Percentiles rank a stretch among this genome's conserved stretches.
Conservation (phyloP, 2,113 vertebrate genomes). For the Zapornia atra region DNA sequence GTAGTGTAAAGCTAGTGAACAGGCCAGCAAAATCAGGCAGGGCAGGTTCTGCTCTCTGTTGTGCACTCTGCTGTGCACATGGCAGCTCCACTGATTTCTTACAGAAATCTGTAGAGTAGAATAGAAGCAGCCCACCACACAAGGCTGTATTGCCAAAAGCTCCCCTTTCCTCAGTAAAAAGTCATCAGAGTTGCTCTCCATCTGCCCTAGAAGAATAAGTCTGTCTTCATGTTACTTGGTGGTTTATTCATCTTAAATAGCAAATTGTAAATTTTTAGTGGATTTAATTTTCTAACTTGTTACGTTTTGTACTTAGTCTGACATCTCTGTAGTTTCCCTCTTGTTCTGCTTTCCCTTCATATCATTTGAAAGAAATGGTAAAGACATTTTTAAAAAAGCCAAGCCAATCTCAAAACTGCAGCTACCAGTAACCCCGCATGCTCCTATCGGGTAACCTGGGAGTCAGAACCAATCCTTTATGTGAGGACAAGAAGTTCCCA, state of each 20-base stretch:
- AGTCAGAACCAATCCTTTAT: background rate
- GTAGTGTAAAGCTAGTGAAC: background rate
- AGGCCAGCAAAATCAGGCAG: background rate
- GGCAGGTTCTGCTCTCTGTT: background rate
- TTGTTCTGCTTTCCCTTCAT: background rate
- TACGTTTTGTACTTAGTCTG: background rate
- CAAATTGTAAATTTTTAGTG: background rate
- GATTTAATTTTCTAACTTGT: background rate
- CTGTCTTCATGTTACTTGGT: background rate
- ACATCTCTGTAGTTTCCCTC: background rate
- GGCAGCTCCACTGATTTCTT: background rate
- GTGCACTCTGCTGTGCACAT: no score
- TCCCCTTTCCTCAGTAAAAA: background rate
- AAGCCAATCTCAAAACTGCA: background rate
- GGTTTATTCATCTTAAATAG: background rate
- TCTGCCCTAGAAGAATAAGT: background rate
- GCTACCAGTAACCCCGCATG: background rate
- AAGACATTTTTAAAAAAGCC: background rate
- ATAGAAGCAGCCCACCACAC: background rate
- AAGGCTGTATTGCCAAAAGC: background rate
- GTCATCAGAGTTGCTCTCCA: background rate
- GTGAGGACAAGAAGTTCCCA: background rate
- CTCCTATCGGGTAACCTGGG: background rate
- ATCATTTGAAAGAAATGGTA: background rate
- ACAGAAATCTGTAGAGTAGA: background rate